A percentile compares a stretch with the other conserved stretches of the same genome.
These are phyloP conservation scores for Pimpla rufipes DNA, from an alignment of 2,888 invertebrate genomes.

Conservation along the genomic window DNA sequence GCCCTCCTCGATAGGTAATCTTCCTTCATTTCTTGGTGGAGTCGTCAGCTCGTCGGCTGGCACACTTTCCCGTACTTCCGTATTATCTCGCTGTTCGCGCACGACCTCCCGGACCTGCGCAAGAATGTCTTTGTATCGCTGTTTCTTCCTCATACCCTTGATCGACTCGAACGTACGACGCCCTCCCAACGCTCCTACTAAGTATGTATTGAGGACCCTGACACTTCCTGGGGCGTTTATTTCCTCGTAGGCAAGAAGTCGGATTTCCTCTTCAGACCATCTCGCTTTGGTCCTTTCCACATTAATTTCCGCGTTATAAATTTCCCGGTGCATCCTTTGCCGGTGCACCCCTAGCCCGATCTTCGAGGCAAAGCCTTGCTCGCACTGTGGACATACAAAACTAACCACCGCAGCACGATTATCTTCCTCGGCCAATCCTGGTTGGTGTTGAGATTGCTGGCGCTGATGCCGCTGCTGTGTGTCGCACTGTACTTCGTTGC, in stretches of 20 bases:
- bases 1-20: too few relatives aligned
- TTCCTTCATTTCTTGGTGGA: too few relatives aligned
- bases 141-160: slow-evolving; percentile 14
- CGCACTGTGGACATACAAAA: slow-evolving; percentile 7
- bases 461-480: too few relatives aligned
- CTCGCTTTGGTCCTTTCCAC: neutral
- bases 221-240: slow-evolving; percentile 14
- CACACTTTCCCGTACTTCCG: too few relatives aligned
- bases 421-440: neutral
- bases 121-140: too few relatives aligned
- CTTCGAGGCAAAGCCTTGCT: neutral
- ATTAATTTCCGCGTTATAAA: slow-evolving; percentile 22
- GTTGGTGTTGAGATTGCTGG: too few relatives aligned
- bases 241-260: slow-evolving; percentile 36
- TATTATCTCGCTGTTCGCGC: too few relatives aligned
- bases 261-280: neutral
- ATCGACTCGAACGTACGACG: slow-evolving; percentile 18
- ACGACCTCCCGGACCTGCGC: too few relatives aligned
- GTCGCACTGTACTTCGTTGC: too few relatives aligned
- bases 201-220: neutral
- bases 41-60: too few relatives aligned
- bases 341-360: slow-evolving; percentile 29
- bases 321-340: neutral
- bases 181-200: neutral
- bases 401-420: too few relatives aligned